Evolutionary conservation across 1,140 invertebrate genomes (phyloP), one percentile per base, ranked within the genome.

Genomic region (Drosophila seguyi): DNA sequence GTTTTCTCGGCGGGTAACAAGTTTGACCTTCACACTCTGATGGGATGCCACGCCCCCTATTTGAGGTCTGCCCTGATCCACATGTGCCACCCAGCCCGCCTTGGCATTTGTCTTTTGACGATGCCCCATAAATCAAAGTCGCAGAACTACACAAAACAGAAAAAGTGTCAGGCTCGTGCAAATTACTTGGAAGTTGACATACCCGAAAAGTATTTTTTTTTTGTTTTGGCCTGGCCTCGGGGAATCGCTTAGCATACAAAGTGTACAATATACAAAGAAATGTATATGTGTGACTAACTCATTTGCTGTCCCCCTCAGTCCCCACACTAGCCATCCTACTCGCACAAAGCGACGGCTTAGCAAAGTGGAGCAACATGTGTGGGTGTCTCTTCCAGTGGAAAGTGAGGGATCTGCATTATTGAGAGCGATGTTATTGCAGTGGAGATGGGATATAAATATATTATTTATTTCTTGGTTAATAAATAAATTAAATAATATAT

Each of bases 131-230:
- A 87, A 87, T 87, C 84, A 87, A 88, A 80, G 84, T 77, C 80
- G 73, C 84, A 78, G 71, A 87, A 87, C 84, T 87, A 87, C 84
- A 88, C 80, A 71, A 38, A 79, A 72, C 53, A 41, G 65, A 42
- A 77, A 81, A 87, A 90, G 85, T 88, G 83, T 84, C 76, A 78
- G 84, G 82, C 84, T 84, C 75, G 87, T 87, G 84, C 84, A 87
- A 87, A 87, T 88, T 87, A 87, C 84, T 87, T 88, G 84, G 84
- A 87, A 87, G 80, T 77, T 77, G 74, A 77, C 75, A 78, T 78
- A 38, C 75, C 66, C 69, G 59, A 71, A 52, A 44, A 52, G 34
- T 42, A 76, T 38, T 20, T 20, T 20, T 22, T 22, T 47, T n/a
- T n/a, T n/a, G n/a, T n/a, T 42, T 42, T 29, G 39, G 38, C n/a